These are phyloP conservation scores for Actenoides hombroni DNA, from an alignment of 2,113 vertebrate genomes.

Conservation along the genomic window DNA sequence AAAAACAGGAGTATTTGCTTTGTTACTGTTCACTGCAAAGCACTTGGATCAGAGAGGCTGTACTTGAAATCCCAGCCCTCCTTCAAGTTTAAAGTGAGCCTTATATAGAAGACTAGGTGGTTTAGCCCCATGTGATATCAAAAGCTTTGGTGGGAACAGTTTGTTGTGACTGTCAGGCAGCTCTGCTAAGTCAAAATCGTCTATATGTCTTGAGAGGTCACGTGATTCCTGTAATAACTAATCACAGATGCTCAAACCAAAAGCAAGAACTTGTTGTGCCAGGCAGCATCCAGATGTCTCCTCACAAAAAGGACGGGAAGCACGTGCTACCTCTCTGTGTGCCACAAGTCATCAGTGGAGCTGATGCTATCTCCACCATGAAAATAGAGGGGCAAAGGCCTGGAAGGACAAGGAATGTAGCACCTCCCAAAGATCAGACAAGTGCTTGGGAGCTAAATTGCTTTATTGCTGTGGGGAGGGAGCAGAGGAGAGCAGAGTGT, in stretches of 20 bases:
- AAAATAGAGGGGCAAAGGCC: background rate
- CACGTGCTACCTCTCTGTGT: accelerated
- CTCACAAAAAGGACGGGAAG: background rate
- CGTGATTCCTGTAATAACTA: accelerated
- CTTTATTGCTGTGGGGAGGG: background rate
- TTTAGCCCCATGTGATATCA: background rate
- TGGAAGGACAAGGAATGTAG: background rate
- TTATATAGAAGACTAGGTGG: background rate
- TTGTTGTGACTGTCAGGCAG: background rate
- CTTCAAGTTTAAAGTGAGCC: background rate
- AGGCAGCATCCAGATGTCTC: background rate
- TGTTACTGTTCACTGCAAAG: background rate
- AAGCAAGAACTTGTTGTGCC: background rate
- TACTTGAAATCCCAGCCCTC: background rate
- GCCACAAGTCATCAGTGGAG: background rate
- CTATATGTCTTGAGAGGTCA: background rate
- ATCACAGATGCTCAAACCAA: background rate
- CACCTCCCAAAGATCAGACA: background rate
- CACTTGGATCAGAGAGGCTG: background rate
- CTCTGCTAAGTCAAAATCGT: background rate
- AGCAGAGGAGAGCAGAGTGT: background rate
- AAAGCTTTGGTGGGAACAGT: background rate
- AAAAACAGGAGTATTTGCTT: background rate
- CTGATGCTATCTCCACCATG: background rate
- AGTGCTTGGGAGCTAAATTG: background rate